phyloP scores from a whole-genome alignment of 2,113 vertebrate genomes.

The Morone chrysops region DNA sequence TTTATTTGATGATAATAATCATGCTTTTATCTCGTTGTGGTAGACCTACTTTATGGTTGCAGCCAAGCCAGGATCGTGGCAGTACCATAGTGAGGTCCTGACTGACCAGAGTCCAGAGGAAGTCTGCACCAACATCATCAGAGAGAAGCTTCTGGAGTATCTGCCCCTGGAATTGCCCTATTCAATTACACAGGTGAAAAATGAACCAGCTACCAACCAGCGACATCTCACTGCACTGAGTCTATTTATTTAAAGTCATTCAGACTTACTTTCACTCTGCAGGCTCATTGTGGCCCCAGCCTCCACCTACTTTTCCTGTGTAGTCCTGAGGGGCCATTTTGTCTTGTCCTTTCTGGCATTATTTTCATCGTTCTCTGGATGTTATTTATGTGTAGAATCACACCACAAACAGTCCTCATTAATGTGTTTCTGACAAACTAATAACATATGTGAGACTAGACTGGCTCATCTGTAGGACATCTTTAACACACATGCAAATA shows the following conservation, averaged over 20 bases:
- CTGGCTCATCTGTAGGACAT: background rate
- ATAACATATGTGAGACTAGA: no score
- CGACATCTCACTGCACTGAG: constrained; percentile 13
- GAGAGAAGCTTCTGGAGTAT: constrained; percentile 92
- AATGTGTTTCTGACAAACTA: background rate
- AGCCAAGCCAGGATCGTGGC: constrained; percentile 91
- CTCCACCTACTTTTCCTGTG: constrained; percentile 1
- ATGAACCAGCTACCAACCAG: constrained; percentile 20
- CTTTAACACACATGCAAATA: background rate
- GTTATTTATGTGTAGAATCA: background rate
- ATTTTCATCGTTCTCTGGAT: background rate
- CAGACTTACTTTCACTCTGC: background rate
- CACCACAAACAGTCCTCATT: background rate
- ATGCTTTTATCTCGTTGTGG: background rate
- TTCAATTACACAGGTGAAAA: constrained; percentile 87
- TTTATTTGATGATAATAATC: no score
- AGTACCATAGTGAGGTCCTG: constrained; percentile 92
- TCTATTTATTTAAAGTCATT: constrained; percentile 9
- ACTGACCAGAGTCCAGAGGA: constrained; percentile 93
- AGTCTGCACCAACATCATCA: constrained; percentile 89
- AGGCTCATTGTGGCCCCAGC: background rate
- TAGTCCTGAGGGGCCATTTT: background rate
- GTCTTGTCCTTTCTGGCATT: background rate
- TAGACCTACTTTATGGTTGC: constrained; percentile 89
- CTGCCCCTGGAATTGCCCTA: constrained; percentile 95